Conservation (phyloP, 2,888 invertebrate genomes). For the Cryptops parisi region DNA sequence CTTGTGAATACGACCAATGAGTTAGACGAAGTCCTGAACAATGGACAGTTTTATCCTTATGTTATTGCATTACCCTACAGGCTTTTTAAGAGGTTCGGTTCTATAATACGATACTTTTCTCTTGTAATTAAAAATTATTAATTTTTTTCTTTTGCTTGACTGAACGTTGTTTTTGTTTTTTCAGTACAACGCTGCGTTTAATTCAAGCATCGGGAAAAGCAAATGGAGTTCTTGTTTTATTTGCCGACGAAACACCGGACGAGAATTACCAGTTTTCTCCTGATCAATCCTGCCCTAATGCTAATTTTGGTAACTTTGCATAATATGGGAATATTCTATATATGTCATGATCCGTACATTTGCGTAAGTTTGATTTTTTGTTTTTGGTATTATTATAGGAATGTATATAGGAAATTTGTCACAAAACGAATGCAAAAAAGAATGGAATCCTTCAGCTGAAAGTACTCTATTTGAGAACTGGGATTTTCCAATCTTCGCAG, state of each 20-base stretch:
- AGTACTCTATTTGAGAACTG: constrained; percentile 62
- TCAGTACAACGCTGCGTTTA: constrained; percentile 25
- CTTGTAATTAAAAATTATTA: background rate
- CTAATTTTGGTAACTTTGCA: constrained; percentile 40
- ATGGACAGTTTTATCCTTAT: background rate
- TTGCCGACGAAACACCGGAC: constrained; percentile 20
- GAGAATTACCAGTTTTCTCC: constrained; percentile 33
- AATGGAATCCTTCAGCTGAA: constrained; percentile 68
- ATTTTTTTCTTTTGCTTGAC: background rate
- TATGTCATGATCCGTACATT: background rate
- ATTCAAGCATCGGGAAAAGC: constrained; percentile 33
- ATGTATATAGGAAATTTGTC: constrained; percentile 1
- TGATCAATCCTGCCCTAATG: constrained; percentile 72
- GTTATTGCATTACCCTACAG: background rate
- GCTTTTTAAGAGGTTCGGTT: background rate
- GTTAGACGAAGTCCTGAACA: background rate
- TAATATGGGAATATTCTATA: too few species aligned
- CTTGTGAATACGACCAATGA: background rate
- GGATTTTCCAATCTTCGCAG: constrained; percentile 74
- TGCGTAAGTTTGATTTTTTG: background rate
- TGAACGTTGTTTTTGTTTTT: constrained; percentile 4
- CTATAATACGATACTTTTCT: background rate
- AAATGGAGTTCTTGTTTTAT: constrained; percentile 34
- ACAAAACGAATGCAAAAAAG: constrained; percentile 14
- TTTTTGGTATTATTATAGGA: background rate